phyloP scores from a whole-genome alignment of 2,113 vertebrate genomes.

The Eonycteris spelaea region DNA sequence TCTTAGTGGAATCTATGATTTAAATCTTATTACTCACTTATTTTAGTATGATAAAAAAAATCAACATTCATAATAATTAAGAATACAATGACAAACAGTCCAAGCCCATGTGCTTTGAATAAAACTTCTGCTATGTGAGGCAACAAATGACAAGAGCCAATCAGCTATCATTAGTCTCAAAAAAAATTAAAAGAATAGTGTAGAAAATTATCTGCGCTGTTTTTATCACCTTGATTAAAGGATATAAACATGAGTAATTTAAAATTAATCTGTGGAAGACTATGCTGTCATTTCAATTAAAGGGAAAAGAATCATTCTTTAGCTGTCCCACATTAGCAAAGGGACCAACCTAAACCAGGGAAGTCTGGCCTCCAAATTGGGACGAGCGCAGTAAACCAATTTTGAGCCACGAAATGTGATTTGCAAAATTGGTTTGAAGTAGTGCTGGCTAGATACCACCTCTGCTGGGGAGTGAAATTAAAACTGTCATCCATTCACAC shows the following conservation, averaged over 20 bases:
- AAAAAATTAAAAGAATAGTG: slow-evolving; percentile 47
- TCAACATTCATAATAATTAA: slow-evolving; percentile 48
- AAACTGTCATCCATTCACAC: slow-evolving; percentile 72
- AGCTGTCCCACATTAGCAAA: neutral
- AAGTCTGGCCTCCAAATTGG: slow-evolving; percentile 18
- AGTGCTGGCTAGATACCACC: slow-evolving; percentile 51
- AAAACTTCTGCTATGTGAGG: neutral
- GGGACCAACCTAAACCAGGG: neutral
- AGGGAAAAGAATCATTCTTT: slow-evolving; percentile 45
- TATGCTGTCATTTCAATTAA: slow-evolving; percentile 68
- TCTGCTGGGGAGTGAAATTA: slow-evolving; percentile 73
- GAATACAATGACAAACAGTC: slow-evolving; percentile 24
- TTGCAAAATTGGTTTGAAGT: slow-evolving; percentile 67
- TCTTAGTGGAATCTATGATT: slow-evolving; percentile 6
- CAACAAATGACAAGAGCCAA: slow-evolving; percentile 8
- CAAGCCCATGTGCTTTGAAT: neutral
- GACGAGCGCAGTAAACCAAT: slow-evolving; percentile 46
- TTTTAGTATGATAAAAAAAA: slow-evolving; percentile 45
- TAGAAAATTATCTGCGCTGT: slow-evolving; percentile 60
- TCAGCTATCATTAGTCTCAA: slow-evolving; percentile 10
- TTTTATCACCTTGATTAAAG: slow-evolving; percentile 66
- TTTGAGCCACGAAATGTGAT: slow-evolving; percentile 63
- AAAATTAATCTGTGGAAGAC: slow-evolving; percentile 67
- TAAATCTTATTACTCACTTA: slow-evolving; percentile 37
- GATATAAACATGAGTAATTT: slow-evolving; percentile 66